A percentile compares a stretch with the other conserved stretches of the same genome.
These are phyloP conservation scores for Leptonema lineaticorne DNA, from an alignment of 1,140 invertebrate genomes.

Conservation along the genomic window DNA sequence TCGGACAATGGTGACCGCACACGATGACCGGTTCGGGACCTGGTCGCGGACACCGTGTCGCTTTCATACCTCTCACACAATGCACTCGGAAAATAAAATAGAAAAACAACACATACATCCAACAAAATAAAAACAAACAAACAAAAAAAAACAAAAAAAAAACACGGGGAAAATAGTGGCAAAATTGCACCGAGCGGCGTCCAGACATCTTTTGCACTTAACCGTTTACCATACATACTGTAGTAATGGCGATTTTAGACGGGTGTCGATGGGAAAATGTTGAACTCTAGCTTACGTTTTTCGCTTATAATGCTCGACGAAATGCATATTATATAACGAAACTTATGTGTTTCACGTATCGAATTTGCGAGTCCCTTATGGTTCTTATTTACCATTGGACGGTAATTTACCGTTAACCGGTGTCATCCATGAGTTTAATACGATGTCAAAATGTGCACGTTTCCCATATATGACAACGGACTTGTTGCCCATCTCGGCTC, in stretches of 20 bases:
- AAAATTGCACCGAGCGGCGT: constrained; percentile 3
- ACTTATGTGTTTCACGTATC: no score
- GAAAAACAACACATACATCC: neutral
- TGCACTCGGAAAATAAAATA: neutral
- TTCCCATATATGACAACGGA: no score
- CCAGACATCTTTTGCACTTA: no score
- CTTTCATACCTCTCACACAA: neutral
- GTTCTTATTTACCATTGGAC: no score
- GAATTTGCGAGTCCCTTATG: no score
- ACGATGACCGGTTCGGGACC: constrained; percentile 5
- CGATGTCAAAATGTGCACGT: no score
- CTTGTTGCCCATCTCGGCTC: no score
- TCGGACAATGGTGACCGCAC: constrained; percentile 5
- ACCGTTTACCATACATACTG: no score
- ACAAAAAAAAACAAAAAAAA: neutral
- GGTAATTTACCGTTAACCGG: no score
- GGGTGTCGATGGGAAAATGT: constrained; percentile 17
- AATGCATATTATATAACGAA: no score
- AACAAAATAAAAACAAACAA: neutral
- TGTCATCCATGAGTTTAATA: no score
- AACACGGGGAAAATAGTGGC: no score
- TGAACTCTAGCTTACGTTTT: neutral
- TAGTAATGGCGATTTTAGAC: neutral
- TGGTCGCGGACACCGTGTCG: neutral
- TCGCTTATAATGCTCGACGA: neutral